Base-by-base conservation (phyloP, 2,113 vertebrate genomes). In the Lycaon pictus region DNA sequence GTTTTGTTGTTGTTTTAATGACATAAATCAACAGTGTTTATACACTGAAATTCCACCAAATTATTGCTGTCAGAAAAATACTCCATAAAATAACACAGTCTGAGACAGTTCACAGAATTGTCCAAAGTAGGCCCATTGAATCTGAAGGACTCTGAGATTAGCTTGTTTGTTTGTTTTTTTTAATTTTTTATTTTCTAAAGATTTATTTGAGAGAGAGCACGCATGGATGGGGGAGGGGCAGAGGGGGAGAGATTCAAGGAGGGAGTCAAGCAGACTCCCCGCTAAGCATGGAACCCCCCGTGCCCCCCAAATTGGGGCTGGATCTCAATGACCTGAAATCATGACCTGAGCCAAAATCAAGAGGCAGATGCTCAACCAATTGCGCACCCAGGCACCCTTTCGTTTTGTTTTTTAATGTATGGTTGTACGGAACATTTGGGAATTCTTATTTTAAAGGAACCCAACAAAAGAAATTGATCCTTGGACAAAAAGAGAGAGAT, bases 361-460 rank as follows among this genome's bases (percentile, higher is more conserved):
- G 67, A 20, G 67, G n/a, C 67, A 69, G 67, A n/a, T 0, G 0
- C 67, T n/a, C 10, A 19, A 69, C 16, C 16, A n/a, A 69, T 32
- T 4, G 17, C 16, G 13, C 67, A 69, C 32, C 67, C 32, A 69
- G 1, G 67, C 27, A 16, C 32, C 67, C 32, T 69, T 48, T 74
- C 3, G 13, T 76, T 71, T 43, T 43, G 43, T 43, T 43, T 43
- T 55, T 72, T 35, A 25, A 58, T 35, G 11, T 81, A 25, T 51
- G 65, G 51, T 67, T 91, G 32, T 77, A 96, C 56, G 37, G 9
- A 89, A 67, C 67, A 83, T 89, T 58, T 76, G 20, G 17, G 20
- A 67, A 87, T 80, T 95, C 84, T 69, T 8, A n/a, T 84, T 96
- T 96, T 96, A 58, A 96, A 97, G 32, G 77, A 90, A 94, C 35